Conservation (phyloP, 2,113 vertebrate genomes). For the Catharus fuscescens region DNA sequence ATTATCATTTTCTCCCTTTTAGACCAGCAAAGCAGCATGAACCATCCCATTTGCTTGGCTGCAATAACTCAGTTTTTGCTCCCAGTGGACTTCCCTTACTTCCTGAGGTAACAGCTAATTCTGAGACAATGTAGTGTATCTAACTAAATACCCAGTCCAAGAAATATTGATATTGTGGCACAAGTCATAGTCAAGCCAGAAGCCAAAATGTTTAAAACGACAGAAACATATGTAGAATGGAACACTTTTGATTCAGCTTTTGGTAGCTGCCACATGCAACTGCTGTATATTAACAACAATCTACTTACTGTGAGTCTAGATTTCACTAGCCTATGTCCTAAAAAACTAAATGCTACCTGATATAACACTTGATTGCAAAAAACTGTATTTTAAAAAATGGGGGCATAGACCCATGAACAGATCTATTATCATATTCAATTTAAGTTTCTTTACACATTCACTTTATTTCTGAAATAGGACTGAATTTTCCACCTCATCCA, state of each 20-base stretch:
- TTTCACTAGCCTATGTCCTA: background rate
- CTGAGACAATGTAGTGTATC: background rate
- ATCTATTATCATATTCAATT: background rate
- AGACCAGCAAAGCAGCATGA: background rate
- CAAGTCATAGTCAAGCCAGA: background rate
- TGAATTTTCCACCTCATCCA: background rate
- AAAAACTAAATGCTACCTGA: background rate
- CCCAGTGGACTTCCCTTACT: background rate
- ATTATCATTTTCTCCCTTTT: background rate
- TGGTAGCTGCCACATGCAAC: background rate
- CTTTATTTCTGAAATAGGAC: background rate
- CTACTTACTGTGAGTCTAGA: background rate
- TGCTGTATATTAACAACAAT: background rate
- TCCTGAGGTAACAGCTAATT: background rate
- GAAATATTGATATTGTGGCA: background rate
- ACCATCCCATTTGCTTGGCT: background rate
- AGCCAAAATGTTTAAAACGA: background rate
- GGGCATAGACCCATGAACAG: background rate
- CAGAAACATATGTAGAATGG: background rate
- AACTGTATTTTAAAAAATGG: background rate
- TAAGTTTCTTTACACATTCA: background rate
- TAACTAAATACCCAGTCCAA: background rate
- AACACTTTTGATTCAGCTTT: background rate
- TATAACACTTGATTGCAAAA: background rate
- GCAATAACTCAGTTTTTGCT: background rate